A percentile compares a stretch with the other conserved stretches of the same genome.
Conservation (phyloP, 2,888 invertebrate genomes). For the Argyresthia albistria region DNA sequence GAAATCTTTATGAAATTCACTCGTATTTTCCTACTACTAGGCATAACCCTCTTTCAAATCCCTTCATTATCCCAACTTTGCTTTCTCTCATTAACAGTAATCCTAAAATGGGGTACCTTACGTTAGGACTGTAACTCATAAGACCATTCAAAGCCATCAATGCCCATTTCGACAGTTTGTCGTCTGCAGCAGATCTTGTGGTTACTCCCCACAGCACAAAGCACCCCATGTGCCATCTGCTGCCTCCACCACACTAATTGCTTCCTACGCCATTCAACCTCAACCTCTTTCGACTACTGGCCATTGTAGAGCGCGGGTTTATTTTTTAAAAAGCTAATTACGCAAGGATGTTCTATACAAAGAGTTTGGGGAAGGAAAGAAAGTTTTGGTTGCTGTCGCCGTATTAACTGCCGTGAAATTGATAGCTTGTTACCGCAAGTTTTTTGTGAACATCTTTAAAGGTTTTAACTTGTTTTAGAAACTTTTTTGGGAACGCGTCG, state of each 20-base stretch:
- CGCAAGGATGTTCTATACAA: constrained; percentile 33
- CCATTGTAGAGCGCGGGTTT: constrained; percentile 42
- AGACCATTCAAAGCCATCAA: no score
- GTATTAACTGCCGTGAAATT: constrained; percentile 53
- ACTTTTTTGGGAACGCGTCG: no score
- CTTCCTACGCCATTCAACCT: constrained; percentile 54
- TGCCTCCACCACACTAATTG: constrained; percentile 34
- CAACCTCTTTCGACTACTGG: constrained; percentile 25
- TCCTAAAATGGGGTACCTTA: no score
- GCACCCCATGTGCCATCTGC: constrained; percentile 49
- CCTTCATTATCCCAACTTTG: no score
- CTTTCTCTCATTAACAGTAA: no score
- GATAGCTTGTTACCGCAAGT: constrained; percentile 45
- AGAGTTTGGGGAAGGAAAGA: constrained; percentile 30
- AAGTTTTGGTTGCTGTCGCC: constrained; percentile 34
- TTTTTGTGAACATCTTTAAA: background rate
- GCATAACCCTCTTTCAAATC: no score
- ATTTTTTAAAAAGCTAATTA: constrained; percentile 54
- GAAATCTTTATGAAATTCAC: no score
- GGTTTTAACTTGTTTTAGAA: background rate
- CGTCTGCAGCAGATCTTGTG: constrained; percentile 1
- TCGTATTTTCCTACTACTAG: no score
- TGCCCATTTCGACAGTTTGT: background rate
- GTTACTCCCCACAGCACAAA: background rate
- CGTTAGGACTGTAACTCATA: no score